Evolutionary conservation across 2,888 invertebrate genomes (phyloP).

Genomic region (Amblyjoppa fuscipennis): DNA sequence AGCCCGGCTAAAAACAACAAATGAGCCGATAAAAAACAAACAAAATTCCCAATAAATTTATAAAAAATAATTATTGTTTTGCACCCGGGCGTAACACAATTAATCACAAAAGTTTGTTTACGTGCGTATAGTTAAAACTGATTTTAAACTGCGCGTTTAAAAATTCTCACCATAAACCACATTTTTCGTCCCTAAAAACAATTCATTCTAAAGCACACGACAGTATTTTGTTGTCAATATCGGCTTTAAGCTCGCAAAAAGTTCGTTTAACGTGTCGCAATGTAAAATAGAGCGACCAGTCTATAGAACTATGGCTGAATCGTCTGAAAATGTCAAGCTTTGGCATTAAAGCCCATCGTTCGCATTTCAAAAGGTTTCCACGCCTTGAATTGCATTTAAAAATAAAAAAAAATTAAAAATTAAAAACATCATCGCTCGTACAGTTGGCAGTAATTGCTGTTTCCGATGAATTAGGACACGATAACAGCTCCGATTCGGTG

Average conservation of each 20-base stretch:
- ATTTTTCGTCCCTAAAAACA: background rate
- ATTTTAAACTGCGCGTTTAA: background rate
- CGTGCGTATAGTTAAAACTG: background rate
- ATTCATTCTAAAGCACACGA: background rate
- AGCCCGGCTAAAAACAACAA: background rate
- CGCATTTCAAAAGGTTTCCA: slow-evolving; percentile 20
- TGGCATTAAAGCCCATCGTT: slow-evolving; percentile 21
- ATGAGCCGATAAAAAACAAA: background rate
- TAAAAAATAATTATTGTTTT: background rate
- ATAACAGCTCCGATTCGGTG: background rate
- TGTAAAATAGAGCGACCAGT: background rate
- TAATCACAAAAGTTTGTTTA: background rate
- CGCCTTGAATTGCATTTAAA: background rate
- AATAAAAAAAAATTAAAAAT: background rate
- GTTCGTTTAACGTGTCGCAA: background rate
- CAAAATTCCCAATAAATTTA: background rate
- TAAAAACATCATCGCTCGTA: no score
- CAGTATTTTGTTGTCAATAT: background rate
- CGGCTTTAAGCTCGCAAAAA: no score
- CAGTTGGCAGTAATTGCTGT: background rate
- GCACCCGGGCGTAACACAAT: background rate
- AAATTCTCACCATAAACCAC: background rate
- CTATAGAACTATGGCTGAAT: background rate
- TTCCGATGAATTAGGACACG: background rate
- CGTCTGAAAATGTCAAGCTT: slow-evolving; percentile 21